Base-by-base conservation (phyloP, 2,797 vertebrate genomes). In the Streptopelia turtur region DNA sequence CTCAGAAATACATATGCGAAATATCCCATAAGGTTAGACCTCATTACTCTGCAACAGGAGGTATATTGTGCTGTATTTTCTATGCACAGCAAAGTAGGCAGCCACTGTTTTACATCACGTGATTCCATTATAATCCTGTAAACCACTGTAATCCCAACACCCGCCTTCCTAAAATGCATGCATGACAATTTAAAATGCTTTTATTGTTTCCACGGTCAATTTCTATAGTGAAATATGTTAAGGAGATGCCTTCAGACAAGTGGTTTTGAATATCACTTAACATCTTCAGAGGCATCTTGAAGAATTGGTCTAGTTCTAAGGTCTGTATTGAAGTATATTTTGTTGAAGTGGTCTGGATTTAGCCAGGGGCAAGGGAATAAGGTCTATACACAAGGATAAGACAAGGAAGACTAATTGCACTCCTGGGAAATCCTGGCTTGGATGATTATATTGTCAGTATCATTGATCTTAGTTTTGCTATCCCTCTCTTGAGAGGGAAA, bases 361-460 rank as follows among this genome's bases (percentile, higher is more conserved):
- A 87, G 56, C 81, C 78, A 68, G 82, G 50, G 24, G 64, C 60
- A 87, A 89, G 61, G 52, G 82, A 93, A 83, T 76, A 60, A 86
- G 28, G 39, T 85, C 75, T 76, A 43, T 70, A 77, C 16, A 47
- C 24, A 43, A 84, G n/a, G 35, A 65, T 90, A 81, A 87, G 20
- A 83, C 30, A 78, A 71, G 22, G 37, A 95, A 94, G 56, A 71
- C 37, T 92, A 92, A 92, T 59, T 80, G 49, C 11, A 65, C 85
- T 85, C 25, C 37, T 63, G 85, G 61, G 89, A 96, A 83, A 93
- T 80, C 55, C 64, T 56, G 78, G 39, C 39, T 83, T 89, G 59
- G 27, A 83, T 83, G 82, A 81, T 89, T 95, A 56, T 90, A 65
- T 83, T 64, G 61, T 94, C 68, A 93, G 89, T 96, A 93, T 72